Conservation (phyloP, 2,797 vertebrate genomes). For the Crocidura indochinensis region DNA sequence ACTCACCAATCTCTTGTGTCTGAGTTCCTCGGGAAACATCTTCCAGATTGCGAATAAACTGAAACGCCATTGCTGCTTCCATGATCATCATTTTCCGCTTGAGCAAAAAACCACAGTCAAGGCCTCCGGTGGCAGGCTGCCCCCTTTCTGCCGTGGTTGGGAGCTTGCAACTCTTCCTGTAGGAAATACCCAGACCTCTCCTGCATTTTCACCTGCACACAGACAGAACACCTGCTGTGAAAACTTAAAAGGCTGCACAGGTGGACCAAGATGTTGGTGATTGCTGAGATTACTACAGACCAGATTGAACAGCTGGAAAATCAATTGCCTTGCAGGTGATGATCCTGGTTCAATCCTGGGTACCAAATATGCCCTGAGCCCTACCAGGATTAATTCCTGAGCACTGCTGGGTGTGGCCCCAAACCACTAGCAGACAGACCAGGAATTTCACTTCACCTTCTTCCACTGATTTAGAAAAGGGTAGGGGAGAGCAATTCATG, state of each 20-base stretch:
- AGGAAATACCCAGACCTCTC: background rate
- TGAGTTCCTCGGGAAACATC: slow-evolving; percentile 21
- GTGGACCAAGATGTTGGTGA: background rate
- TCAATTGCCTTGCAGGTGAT: no score
- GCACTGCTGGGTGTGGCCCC: no score
- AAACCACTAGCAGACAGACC: no score
- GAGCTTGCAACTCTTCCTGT: background rate
- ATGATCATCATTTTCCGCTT: slow-evolving; percentile 22
- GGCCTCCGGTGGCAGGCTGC: rapidly evolving
- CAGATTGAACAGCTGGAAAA: no score
- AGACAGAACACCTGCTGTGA: slow-evolving; percentile 12
- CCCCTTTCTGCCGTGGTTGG: background rate
- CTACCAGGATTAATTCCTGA: no score
- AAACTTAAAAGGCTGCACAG: background rate
- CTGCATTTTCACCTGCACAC: background rate
- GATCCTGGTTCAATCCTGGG: no score
- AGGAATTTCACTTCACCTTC: no score
- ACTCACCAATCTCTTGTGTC: background rate
- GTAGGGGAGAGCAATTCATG: no score
- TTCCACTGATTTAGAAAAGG: no score
- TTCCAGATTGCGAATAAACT: background rate
- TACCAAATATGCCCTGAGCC: no score
- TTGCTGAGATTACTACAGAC: no score
- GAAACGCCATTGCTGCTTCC: slow-evolving; percentile 32
- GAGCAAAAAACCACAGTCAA: background rate